Base-by-base conservation (phyloP, 1,140 invertebrate species). In the Daktulosphaira vitifoliae region DNA sequence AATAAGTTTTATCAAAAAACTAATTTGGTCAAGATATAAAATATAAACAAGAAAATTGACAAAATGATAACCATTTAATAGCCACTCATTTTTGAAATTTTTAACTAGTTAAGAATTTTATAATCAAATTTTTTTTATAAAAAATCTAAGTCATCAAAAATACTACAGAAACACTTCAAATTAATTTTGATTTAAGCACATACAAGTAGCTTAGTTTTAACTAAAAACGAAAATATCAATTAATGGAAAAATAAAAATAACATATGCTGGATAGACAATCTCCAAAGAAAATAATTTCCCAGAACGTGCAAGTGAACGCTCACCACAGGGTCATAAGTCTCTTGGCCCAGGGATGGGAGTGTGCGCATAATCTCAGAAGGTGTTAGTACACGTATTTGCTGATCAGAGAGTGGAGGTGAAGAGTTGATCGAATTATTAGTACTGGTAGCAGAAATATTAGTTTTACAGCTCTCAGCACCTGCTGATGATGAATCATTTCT, bases 351-450 rank as follows among this genome's bases (percentile, higher is more conserved):
- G 75, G 85, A 86, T 74, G 87, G 87, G 76, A 88, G 82, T 74
- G 86, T 89, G 79, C 85, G 83, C 86, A 89, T 89, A 75, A 89
- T 89, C 82, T 89, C 87, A 70, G 85, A 88, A 69, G 86, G 86
- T 72, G 87, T 89, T 75, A 89, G 81, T 76, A 88, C 87, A 76
- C 86, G 83, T 78, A 89, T 89, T 77, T 88, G 85, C 76, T 86
- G 84, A 78, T 88, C 86, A 73, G 76, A 75, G 71, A 76, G 42
- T 16, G 56, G 56, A 33, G 56, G 56, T 48, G 56, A 62, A 48
- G 56, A 46, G 56, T 39, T 62, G 56, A 62, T 39, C 44, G 65
- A 22, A 23, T 56, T 69, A 49, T 68, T 66, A 54, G 56, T 69
- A 65, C 65, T 44, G 54, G 65, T 49, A 54, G 54, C 71, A 71